Base-by-base conservation (phyloP, 2,888 invertebrate species). In the Patella caerulea region DNA sequence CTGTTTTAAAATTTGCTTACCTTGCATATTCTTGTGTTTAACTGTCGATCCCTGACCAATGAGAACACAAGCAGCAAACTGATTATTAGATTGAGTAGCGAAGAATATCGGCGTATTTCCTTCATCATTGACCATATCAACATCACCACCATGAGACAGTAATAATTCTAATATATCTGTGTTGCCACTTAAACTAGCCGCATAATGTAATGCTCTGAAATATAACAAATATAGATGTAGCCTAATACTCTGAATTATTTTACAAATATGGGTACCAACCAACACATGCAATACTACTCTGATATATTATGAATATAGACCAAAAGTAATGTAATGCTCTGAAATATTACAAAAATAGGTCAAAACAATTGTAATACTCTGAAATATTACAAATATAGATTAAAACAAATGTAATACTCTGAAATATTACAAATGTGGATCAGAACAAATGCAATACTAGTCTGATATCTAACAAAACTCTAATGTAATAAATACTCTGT, bases 1-100 rank as follows among this genome's bases (percentile, higher is more conserved):
- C 34, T 34, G 34, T 34, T 34, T 34, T 5, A 59, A 56, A 17
- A 70, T 65, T 1, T 24, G 24, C n/a, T 15, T 19, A 89, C 89
- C 90, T 79, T 89, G 88, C 7, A 82, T 77, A 81, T 91, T 90
- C 80, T 88, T 89, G 75, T 86, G 84, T 65, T 89, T 76, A 14
- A 88, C 85, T 78, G 90, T 88, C 11, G 90, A 87, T 24, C 89
- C 88, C 34, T 87, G 84, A 34, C 82, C 85, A 52, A 91, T 83
- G 12, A 91, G 86, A 7, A 89, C 81, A 78, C 87, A 88, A 29
- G 91, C 89, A 45, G 91, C 89, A 80, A 87, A 86, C 81, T 88
- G 86, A 82, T 91, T 91, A 81, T 90, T 90, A 71, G 88, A 82
- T 80, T 90, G 88, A n/a, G 89, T 89, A 55, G 91, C 88, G 74